Base-by-base conservation (phyloP, 2,797 vertebrate genomes). In the Rhyacichthys aspro region DNA sequence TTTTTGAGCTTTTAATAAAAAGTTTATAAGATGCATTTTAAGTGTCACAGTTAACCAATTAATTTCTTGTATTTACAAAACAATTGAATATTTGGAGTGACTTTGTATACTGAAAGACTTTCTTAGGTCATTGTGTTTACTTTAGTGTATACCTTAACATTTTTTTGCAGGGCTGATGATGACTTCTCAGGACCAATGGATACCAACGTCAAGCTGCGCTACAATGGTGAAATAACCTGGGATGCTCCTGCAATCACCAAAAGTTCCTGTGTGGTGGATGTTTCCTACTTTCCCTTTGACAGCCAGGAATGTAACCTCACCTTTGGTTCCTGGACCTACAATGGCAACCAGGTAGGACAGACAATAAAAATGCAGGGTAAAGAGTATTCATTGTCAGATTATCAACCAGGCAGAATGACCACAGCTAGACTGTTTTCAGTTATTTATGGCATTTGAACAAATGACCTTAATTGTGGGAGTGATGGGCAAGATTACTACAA, bases 281-380 rank as follows among this genome's bases (percentile, higher is more conserved):
- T 99, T 36, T 95, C 96, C 66, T 99, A 98, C 74, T 99, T 99
- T 71, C 97, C 97, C 34, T 99, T 99, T 54, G 97, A 99, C 73
- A 93, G 92, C 61, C 97, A 99, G 86, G 90, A 96, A 73, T 99
- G 97, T 83, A 98, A 98, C 70, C 94, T 99, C 67, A 99, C 97
- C 0, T 99, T 99, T 76, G 97, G 97, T 6, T 98, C 97, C 55
- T 99, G 97, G 97, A 99, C 97, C 54, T 99, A 99, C 89, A 99
- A 98, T 33, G 97, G 97, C 70, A 97, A 98, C 71, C 97, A 99
- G 89, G 92, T 92, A 52, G 34, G 56, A 3, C 15, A 19, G 8
- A 59, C 12, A 57, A 12, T 15, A 16, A 28, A 50, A 50, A 9
- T 14, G 28, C 37, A 53, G 12, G 15, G 37, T 34, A 28, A 15